Conservation (phyloP, 1,140 invertebrate genomes). For the Drosophila funebris region DNA sequence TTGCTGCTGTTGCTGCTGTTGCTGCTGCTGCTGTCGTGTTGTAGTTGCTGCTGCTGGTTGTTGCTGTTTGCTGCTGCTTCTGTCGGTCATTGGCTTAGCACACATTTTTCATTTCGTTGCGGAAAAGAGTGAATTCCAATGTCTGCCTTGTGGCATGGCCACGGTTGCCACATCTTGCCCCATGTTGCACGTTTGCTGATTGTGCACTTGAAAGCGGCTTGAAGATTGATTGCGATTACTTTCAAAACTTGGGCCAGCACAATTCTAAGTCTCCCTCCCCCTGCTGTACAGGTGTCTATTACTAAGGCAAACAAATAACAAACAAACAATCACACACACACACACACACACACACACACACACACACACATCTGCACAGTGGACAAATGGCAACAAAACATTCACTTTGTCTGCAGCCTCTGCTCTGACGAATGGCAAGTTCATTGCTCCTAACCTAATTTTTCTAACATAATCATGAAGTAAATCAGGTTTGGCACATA, state of each 20-base stretch:
- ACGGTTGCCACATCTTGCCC: conserved; percentile 1
- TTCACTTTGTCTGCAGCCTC: conserved; percentile 70
- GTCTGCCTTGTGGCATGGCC: conserved; percentile 14
- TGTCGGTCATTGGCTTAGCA: conserved; percentile 84
- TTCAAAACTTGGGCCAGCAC: conserved; percentile 16
- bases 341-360: conserved; percentile 45
- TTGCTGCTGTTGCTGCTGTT: conserved; percentile 32
- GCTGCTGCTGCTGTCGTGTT: conserved; percentile 23
- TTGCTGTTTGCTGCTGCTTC: conserved; percentile 61
- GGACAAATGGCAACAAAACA: conserved; percentile 54
- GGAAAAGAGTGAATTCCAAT: conserved; percentile 77
- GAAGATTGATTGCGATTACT: conserved; percentile 45
- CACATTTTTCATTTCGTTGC: conserved; percentile 84
- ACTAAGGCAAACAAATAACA: conserved; percentile 67
- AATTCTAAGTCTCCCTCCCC: conserved; percentile 35
- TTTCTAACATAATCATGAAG: conserved; percentile 83
- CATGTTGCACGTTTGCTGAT: conserved; percentile 13
- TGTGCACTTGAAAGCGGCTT: conserved; percentile 7
- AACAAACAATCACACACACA: conserved; percentile 37
- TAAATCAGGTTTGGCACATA: conserved; percentile 82
- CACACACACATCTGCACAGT: conserved; percentile 30
- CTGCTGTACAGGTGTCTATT: conserved; percentile 74
- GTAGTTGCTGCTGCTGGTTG: conserved; percentile 35
- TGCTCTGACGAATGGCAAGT: conserved; percentile 74
- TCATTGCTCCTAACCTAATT: conserved; percentile 83